phyloP scores from a whole-genome alignment of 2,797 vertebrate species.

The Percopsis omiscomaycus region DNA sequence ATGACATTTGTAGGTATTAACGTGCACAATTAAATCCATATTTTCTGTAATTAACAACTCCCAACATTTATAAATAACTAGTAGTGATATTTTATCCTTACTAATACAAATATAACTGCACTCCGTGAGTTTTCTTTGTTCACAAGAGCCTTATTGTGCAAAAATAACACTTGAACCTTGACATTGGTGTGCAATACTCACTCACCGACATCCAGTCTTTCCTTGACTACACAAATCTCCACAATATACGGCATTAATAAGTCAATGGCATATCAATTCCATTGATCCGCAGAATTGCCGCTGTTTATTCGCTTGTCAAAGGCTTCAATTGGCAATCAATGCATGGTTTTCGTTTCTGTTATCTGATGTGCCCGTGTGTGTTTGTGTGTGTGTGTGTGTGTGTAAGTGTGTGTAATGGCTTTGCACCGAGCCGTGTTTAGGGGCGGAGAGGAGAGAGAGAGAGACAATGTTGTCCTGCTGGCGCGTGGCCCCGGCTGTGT shows the following conservation, averaged over 20 bases:
- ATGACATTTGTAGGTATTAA: not conserved
- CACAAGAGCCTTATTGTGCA: not conserved
- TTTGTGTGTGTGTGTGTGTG: conserved; percentile 15
- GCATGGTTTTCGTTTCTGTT: conserved; percentile 61
- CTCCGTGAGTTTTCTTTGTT: not conserved
- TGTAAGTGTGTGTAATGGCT: conserved; percentile 3
- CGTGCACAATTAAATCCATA: not conserved
- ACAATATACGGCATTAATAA: conserved; percentile 32
- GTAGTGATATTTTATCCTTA: not conserved
- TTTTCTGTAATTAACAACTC: not conserved
- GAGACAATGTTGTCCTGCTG: conserved; percentile 74
- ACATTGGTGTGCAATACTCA: conserved; percentile 20
- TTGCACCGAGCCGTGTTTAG: conserved; percentile 40
- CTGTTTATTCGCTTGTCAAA: conserved; percentile 74
- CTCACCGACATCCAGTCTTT: conserved; percentile 40
- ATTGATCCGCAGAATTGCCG: conserved; percentile 64
- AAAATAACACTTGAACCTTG: not conserved
- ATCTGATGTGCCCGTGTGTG: conserved; percentile 11
- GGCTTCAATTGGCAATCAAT: conserved; percentile 72
- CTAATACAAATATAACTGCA: not conserved
- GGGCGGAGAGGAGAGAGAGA: conserved; percentile 43
- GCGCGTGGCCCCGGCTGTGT: conserved; percentile 72
- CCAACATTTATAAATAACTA: not conserved
- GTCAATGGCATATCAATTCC: conserved; percentile 54
- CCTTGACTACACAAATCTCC: conserved; percentile 36